Percentiles rank a stretch among this genome's conserved stretches.
Evolutionary conservation across 2,113 vertebrate species (phyloP).

Genomic region (Haliaeetus leucogaster): DNA sequence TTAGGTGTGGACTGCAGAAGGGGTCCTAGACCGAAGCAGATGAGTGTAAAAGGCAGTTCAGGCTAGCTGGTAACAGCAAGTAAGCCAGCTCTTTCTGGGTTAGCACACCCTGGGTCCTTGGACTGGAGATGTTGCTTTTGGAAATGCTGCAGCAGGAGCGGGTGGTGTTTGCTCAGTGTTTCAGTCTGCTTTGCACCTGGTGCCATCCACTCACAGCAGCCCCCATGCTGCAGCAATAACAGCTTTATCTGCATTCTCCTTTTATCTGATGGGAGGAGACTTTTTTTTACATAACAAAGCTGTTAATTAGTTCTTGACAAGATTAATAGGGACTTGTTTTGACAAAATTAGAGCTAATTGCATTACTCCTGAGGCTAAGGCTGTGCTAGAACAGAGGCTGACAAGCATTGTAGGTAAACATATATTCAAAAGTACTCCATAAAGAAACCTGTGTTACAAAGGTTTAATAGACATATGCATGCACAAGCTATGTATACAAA

Average conservation of each 20-base stretch:
- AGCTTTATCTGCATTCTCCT: neutral
- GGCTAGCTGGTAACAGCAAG: neutral
- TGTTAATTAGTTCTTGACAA: neutral
- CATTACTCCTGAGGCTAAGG: slow-evolving; percentile 4
- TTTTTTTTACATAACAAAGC: slow-evolving; percentile 49
- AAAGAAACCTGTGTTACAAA: neutral
- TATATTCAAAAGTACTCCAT: neutral
- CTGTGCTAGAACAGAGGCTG: neutral
- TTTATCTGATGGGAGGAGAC: slow-evolving; percentile 28
- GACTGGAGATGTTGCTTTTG: neutral
- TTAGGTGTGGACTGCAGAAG: neutral
- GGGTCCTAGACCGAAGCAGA: neutral
- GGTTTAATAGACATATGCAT: neutral
- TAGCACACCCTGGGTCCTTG: neutral
- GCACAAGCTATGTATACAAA: neutral
- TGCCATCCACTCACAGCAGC: neutral
- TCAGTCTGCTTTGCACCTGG: neutral
- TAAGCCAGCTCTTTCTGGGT: neutral
- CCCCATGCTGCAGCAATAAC: neutral
- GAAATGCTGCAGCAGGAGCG: neutral
- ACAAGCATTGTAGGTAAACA: neutral
- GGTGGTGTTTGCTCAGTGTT: neutral
- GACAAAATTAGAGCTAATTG: slow-evolving; percentile 29
- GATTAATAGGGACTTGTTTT: slow-evolving; percentile 42
- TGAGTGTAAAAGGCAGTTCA: neutral